Base-by-base conservation (phyloP, 2,113 vertebrate species). In the Garra rufa region DNA sequence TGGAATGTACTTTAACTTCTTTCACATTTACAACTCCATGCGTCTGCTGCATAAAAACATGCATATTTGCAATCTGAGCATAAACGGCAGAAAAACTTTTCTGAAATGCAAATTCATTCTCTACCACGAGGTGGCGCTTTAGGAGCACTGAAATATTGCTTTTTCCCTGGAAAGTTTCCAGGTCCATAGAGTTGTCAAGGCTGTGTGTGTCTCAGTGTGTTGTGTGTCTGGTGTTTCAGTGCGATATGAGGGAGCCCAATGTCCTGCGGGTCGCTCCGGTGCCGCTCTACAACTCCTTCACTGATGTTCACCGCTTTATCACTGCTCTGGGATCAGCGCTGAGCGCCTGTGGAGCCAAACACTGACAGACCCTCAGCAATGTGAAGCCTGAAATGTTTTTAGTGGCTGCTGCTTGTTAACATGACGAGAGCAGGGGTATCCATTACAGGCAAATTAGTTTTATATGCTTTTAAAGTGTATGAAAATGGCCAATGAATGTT, bases 261-360 rank as follows among this genome's bases (percentile, higher is more conserved):
- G 94, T 96, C 65, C 93, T 99, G 69, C 94, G 97, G 0, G 9
- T 99, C 4, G 94, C 97, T 81, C 98, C 98, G 1, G 95, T 95
- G 87, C 97, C 98, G 85, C 96, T 99, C 85, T 99, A 99, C 94
- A 99, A 98, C 94, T 95, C 97, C 82, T 99, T 99, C 92, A 90
- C 28, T 6, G 98, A 99, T 57, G 96, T 99, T 50, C 95, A 97
- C 87, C 93, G 92, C 88, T 99, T 99, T 88, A 84, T 97, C 78
- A 83, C 86, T 63, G 86, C 92, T 1, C 92, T 99, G 74, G 88
- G 88, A 88, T 91, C 91, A 82, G 93, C 94, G 59, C 92, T 98
- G 74, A 43, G 61, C 0, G 76, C 91, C 80, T 69, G 26, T 21
- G 9, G 38, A 30, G 55, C n/a, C n/a, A 11, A n/a, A 0, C 26